Evolutionary conservation across 2,113 vertebrate genomes (phyloP).

Genomic region (Oreochromis tanganicae): DNA sequence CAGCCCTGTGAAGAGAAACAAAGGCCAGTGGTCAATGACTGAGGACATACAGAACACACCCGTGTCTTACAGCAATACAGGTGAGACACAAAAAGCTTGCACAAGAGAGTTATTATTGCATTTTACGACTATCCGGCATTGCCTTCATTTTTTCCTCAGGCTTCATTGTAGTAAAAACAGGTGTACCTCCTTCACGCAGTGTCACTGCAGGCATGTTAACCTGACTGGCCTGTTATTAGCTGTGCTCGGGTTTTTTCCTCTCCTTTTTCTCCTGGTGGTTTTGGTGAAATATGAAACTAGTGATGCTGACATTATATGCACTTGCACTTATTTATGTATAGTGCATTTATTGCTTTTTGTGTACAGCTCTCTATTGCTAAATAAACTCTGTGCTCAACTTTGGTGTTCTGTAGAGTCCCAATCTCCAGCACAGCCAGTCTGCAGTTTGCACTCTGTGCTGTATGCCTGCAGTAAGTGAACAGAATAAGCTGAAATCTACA

Average conservation of each 20-base stretch:
- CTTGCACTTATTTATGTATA: neutral
- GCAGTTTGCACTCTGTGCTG: neutral
- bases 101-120: neutral
- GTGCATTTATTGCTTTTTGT: neutral
- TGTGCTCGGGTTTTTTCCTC: neutral
- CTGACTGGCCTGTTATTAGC: neutral
- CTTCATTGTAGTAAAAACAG: neutral
- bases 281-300: neutral
- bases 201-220: neutral
- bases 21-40: neutral
- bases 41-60: neutral
- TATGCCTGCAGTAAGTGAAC: neutral
- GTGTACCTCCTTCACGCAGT: neutral
- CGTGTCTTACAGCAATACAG: neutral
- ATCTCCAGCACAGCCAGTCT: neutral
- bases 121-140: accelerated
- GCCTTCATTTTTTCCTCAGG: neutral
- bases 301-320: neutral
- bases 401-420: too few relatives aligned
- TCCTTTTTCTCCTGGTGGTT: neutral
- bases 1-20: slow-evolving; percentile 78
- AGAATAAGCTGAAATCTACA: neutral
- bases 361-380: neutral
- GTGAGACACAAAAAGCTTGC: neutral
- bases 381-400: neutral